Evolutionary conservation across 1,140 invertebrate genomes (phyloP).

Genomic region (Zaprionus capensis): DNA sequence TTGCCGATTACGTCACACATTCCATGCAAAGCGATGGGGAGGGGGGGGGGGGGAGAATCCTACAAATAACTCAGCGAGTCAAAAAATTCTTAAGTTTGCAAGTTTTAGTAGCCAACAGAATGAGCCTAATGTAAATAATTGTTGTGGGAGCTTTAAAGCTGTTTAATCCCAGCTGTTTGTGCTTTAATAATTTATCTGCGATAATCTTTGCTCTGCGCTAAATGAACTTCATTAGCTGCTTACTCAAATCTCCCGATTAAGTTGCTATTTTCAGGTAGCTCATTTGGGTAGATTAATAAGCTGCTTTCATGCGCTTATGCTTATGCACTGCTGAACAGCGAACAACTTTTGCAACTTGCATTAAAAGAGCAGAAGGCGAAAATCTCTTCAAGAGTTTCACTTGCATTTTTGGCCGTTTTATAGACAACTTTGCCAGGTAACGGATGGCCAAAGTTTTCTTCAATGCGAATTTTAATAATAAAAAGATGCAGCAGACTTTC

Average conservation of each 20-base stretch:
- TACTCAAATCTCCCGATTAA: neutral
- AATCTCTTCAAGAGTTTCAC: constrained; percentile 15
- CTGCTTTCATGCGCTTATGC: neutral
- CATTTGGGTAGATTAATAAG: neutral
- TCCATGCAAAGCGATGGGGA: neutral
- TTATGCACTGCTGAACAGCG: no score
- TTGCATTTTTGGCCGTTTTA: constrained; percentile 23
- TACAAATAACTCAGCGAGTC: constrained; percentile 13
- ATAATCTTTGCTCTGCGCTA: neutral
- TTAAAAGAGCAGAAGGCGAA: neutral
- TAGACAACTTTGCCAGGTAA: neutral
- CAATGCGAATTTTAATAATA: neutral
- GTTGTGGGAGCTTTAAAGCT: neutral
- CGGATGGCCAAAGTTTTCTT: constrained; percentile 2
- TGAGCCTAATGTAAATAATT: no score
- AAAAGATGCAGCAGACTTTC: neutral
- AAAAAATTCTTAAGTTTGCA: neutral
- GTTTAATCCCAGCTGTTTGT: neutral
- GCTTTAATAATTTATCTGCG: neutral
- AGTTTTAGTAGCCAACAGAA: no score
- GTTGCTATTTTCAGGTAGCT: neutral
- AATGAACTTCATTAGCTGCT: no score
- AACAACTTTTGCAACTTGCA: constrained; percentile 12
- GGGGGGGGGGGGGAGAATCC: neutral
- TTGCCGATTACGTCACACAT: constrained; percentile 57